A percentile compares a stretch with the other conserved stretches of the same genome.
Conservation (phyloP, 1,140 invertebrate genomes). For the Drosophila aff. region DNA sequence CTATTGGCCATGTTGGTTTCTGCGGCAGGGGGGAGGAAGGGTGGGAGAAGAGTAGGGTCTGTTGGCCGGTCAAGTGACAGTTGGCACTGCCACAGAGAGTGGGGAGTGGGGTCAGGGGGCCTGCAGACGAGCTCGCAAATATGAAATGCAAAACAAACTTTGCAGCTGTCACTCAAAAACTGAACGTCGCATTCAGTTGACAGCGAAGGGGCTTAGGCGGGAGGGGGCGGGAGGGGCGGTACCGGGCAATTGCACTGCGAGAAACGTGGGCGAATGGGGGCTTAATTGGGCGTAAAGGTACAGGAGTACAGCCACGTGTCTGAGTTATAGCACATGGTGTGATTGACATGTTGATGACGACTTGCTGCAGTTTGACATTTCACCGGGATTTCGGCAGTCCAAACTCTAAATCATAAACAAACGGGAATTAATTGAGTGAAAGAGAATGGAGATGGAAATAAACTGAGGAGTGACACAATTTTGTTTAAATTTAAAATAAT, state of each 20-base stretch:
- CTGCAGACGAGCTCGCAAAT: slow-evolving; percentile 60
- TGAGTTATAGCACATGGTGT: slow-evolving; percentile 24
- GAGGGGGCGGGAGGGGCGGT: not conserved
- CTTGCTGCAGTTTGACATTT: slow-evolving; percentile 37
- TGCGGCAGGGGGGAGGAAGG: not conserved
- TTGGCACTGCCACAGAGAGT: slow-evolving; percentile 45
- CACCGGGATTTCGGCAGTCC: slow-evolving; percentile 1
- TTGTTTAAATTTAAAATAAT: not conserved
- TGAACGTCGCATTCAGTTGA: slow-evolving; percentile 68
- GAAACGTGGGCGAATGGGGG: slow-evolving; percentile 60
- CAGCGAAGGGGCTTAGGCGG: slow-evolving; percentile 22
- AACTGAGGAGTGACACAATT: not conserved
- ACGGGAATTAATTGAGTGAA: slow-evolving; percentile 5
- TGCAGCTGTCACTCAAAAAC: slow-evolving; percentile 82
- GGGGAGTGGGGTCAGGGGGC: not conserved
- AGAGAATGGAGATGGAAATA: not conserved
- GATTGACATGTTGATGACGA: slow-evolving; percentile 56
- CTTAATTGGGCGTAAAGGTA: slow-evolving; percentile 74
- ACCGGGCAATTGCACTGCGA: slow-evolving; percentile 55
- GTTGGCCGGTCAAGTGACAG: slow-evolving; percentile 80
- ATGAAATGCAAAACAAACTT: slow-evolving; percentile 84
- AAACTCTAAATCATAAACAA: slow-evolving; percentile 20
- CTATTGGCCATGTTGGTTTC: slow-evolving; percentile 68
- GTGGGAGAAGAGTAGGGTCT: not conserved
- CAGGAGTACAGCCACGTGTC: slow-evolving; percentile 11